phyloP scores from a whole-genome alignment of 2,113 vertebrate genomes.

The Macroglossus sobrinus region DNA sequence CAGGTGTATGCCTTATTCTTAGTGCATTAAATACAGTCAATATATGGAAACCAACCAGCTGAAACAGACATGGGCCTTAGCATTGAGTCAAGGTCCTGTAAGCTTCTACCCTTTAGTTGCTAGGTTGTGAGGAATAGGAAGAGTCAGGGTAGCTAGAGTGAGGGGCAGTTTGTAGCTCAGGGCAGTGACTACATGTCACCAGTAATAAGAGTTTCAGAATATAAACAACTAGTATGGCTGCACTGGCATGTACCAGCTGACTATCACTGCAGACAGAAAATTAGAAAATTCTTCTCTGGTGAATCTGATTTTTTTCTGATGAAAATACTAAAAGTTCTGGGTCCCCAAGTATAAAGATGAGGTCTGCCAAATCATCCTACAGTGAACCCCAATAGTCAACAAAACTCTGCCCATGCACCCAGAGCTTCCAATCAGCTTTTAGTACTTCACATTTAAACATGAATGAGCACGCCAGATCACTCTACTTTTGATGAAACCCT shows the following conservation, averaged over 20 bases:
- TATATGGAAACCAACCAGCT: background rate
- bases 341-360: background rate
- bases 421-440: background rate
- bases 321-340: background rate
- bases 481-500: background rate
- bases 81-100: background rate
- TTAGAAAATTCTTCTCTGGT: background rate
- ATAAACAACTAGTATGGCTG: background rate
- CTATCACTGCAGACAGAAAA: background rate
- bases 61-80: background rate
- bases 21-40: background rate
- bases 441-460: background rate
- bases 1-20: background rate
- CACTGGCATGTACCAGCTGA: background rate
- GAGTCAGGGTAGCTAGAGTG: background rate
- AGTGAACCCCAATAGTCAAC: background rate
- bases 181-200: background rate
- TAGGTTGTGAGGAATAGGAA: background rate
- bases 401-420: background rate
- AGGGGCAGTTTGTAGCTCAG: background rate
- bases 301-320: background rate
- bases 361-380: background rate
- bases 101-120: background rate
- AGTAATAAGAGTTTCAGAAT: background rate
- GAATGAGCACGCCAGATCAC: background rate